Evolutionary conservation across 2,797 vertebrate species (phyloP), one percentile per base, ranked within the genome.

Genomic region (Dendrocincla fuliginosa): DNA sequence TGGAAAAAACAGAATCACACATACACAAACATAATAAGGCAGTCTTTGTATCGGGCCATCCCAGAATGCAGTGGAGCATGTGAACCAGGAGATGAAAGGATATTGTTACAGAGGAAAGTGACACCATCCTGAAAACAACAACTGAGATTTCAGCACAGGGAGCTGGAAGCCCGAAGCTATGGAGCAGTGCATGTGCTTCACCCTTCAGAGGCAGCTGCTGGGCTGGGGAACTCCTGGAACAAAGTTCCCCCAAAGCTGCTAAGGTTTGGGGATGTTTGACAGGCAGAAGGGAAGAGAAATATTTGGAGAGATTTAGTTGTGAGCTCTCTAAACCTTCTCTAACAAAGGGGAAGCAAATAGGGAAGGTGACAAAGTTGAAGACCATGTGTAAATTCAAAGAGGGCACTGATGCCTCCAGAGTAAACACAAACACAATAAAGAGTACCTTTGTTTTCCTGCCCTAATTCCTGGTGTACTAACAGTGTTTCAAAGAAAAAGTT

Each of bases 1-100:
- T 90, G 94, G 97, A 97, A 97, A 96, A 97, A 97, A 97, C 95
- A 97, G 97, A 96, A 95, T 97, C 95, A 71, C 89, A 93, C 89
- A 96, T 70, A 97, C 86, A 95, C 81, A 95, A 87, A 85, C 94
- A 98, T 80, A 98, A 97, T 97, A 98, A 97, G 97, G 97, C 95
- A 22, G 53, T 88, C 97, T 98, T 98, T 98, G 98, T 98, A 83
- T 85, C 0, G 2, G 23, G 19, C 71, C 91, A 92, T 91, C 97
- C 97, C 97, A 92, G 97, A 76, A 93, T 96, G 96, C 97, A 96
- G 86, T 13, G 44, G 94, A 96, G 93, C 97, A 93, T 89, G 90
- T 55, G 65, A 76, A 61, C 84, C 79, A 81, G 39, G 88, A 98
- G 97, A 98, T 97, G 97, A 98, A 98, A 97, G 96, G 97, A 94